Evolutionary conservation across 2,113 vertebrate genomes (phyloP), one percentile per base, ranked within the genome.

Genomic region (Oreotrochilus melanogaster): DNA sequence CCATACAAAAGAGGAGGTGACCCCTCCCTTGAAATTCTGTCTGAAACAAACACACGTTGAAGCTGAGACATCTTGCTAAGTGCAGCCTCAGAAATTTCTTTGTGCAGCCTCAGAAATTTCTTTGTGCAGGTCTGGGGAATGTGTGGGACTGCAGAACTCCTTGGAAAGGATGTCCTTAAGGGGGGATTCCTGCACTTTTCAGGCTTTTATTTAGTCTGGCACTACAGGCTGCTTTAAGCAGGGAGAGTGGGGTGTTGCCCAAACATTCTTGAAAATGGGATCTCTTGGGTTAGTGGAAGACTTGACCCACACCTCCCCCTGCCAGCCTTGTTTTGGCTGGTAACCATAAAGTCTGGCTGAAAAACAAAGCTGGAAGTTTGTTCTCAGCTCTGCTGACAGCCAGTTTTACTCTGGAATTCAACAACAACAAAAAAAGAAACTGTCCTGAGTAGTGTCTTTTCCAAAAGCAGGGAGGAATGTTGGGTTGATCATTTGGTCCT

Each of bases 251-350:
- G 51, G 28, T 3, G 42, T 67, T 76, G 37, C 43, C 58, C 35
- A 54, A 15, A 47, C 5, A 4, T 35, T 21, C 9, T 12, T 60
- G 33, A 8, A 33, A 76, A 16, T 7, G 3, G 0, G 12, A 3
- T 37, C 35, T 57, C n/a, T 58, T 83, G 71, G 51, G 7, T 21
- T 37, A n/a, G 51, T 65, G 39, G 21, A 28, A n/a, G 43, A 5
- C 25, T 25, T 60, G 65, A 65, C 39, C 30, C 21, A 12, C 14
- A 14, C 22, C 2, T 70, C 10, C n/a, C 23, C 15, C 11, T 39
- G 39, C 39, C 39, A 39, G 39, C 39, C 39, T 45, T 45, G 43
- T 21, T 47, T 47, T 47, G 18, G 7, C 39, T 47, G 45, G 17
- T 19, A 47, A 27, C 30, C 7, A 3, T 39, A 27, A 27, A 30